Evolutionary conservation across 1,140 invertebrate genomes (phyloP).

Genomic region (Drosophila paulistorum): DNA sequence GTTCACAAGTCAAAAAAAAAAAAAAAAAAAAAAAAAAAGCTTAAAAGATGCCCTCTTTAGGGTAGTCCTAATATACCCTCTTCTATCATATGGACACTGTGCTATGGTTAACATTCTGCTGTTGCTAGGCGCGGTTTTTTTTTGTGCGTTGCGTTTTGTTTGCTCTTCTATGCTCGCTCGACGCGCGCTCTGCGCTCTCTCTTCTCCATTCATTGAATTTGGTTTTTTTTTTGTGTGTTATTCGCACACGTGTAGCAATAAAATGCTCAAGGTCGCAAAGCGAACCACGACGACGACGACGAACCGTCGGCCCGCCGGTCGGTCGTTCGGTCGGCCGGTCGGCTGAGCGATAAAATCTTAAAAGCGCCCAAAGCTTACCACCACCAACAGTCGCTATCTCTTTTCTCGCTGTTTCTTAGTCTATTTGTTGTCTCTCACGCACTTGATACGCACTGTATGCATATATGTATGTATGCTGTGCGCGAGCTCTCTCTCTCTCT

Average conservation of each 20-base stretch:
- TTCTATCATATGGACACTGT: not conserved
- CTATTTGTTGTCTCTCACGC: conserved; percentile 26
- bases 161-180: conserved; percentile 18
- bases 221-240: conserved; percentile 29
- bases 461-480: no score
- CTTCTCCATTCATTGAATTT: conserved; percentile 4
- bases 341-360: conserved; percentile 31
- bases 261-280: conserved; percentile 76
- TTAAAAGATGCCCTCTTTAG: conserved; percentile 11
- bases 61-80: conserved; percentile 6
- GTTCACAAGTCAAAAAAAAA: no score
- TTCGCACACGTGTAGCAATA: conserved; percentile 80
- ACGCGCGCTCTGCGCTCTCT: not conserved
- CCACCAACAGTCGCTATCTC: conserved; percentile 1
- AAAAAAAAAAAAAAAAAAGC: no score
- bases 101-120: conserved; percentile 21
- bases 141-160: not conserved
- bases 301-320: not conserved
- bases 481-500: conserved; percentile 12
- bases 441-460: conserved; percentile 35
- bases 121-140: conserved; percentile 65
- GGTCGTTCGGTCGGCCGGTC: not conserved
- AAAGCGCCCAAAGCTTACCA: conserved; percentile 33
- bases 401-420: not conserved
- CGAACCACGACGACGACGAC: conserved; percentile 21